These are phyloP conservation scores for Phyllotis vaccarum DNA, from an alignment of 2,797 vertebrate genomes.

Conservation along the genomic window DNA sequence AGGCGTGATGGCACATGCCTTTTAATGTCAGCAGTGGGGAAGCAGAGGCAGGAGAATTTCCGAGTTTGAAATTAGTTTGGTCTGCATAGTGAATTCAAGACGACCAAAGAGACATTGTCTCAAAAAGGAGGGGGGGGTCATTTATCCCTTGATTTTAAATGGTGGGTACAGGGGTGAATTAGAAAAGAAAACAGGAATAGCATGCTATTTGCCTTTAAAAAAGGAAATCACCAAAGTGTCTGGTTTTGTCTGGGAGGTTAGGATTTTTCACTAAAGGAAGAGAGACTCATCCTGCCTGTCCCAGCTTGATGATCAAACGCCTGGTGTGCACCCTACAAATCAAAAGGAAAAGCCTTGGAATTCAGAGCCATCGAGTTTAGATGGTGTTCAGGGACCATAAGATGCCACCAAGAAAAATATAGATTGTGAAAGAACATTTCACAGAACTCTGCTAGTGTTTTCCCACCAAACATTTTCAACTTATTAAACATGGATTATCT, in stretches of 20 bases:
- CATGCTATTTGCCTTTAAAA: slow-evolving; percentile 49
- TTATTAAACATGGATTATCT: neutral
- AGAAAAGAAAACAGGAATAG: slow-evolving; percentile 19
- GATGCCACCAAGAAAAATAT: neutral
- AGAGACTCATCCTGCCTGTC: neutral
- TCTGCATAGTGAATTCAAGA: neutral
- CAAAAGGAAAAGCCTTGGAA: neutral
- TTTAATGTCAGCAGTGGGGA: neutral
- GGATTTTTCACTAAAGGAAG: slow-evolving; percentile 44
- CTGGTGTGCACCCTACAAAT: neutral
- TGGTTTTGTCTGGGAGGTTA: slow-evolving; percentile 31
- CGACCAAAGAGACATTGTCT: neutral
- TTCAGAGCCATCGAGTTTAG: neutral
- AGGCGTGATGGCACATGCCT: neutral
- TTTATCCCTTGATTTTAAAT: slow-evolving; percentile 54
- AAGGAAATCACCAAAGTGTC: neutral
- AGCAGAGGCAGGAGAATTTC: neutral
- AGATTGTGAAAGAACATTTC: neutral
- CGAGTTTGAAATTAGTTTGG: neutral
- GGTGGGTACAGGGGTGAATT: slow-evolving; percentile 37
- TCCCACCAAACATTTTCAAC: neutral
- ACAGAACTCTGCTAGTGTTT: neutral
- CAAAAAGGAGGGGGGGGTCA: neutral
- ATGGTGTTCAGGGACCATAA: slow-evolving; percentile 14
- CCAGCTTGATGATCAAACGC: neutral